phyloP scores from a whole-genome alignment of 35 echinoderm and acorn worm genomes.

The Ophioderma brevispina region DNA sequence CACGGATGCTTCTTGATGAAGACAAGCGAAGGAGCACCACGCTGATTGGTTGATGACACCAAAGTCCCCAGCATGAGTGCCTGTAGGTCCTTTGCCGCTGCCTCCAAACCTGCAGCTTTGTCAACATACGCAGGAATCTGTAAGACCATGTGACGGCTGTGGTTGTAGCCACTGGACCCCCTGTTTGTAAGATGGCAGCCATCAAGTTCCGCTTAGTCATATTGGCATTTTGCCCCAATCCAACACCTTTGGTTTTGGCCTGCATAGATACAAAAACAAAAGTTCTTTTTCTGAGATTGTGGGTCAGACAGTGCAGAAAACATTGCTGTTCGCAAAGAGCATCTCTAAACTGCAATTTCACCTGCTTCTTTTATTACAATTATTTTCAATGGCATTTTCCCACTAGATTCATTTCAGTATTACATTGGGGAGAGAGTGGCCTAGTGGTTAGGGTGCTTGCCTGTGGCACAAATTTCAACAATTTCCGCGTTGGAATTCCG shows the following conservation, averaged over 20 bases:
- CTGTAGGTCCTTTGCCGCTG: background rate
- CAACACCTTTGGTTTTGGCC: background rate
- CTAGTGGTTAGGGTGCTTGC: too few species aligned
- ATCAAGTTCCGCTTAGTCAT: background rate
- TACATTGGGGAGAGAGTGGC: too few species aligned
- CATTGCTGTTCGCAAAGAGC: too few species aligned
- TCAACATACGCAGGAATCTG: background rate
- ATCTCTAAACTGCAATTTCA: too few species aligned
- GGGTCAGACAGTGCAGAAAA: too few species aligned
- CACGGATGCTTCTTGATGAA: background rate
- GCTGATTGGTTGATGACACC: background rate
- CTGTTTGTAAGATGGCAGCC: background rate
- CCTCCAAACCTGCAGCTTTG: background rate
- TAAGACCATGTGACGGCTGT: background rate
- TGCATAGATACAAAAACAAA: background rate
- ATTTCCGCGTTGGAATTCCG: too few species aligned
- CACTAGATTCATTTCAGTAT: too few species aligned
- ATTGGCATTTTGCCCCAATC: background rate
- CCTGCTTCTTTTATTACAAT: too few species aligned
- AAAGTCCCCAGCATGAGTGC: background rate
- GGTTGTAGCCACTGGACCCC: background rate
- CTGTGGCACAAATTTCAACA: too few species aligned
- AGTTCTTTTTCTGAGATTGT: background rate
- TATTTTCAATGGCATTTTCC: too few species aligned
- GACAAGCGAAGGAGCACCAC: background rate